These are phyloP conservation scores for Polypterus senegalus DNA, from an alignment of 2,113 vertebrate species.

Conservation along the genomic window DNA sequence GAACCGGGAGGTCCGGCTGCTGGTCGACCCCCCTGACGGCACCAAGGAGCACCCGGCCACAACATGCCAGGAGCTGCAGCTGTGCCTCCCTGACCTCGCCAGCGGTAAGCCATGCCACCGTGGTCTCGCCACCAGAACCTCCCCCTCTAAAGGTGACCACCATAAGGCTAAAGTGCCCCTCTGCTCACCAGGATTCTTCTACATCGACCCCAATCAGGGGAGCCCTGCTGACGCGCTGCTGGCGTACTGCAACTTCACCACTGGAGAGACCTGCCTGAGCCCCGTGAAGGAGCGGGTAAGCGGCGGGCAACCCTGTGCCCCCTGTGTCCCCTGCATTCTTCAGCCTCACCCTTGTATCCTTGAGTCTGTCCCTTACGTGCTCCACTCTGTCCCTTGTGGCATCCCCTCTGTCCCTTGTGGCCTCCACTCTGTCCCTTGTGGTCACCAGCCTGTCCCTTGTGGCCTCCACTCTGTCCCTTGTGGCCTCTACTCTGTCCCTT, in stretches of 20 bases:
- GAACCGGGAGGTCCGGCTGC: slow-evolving; percentile 49
- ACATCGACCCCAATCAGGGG: slow-evolving; percentile 84
- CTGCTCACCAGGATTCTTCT: slow-evolving; percentile 61
- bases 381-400: too few relatives aligned
- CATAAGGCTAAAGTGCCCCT: background rate
- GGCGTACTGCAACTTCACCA: slow-evolving; percentile 72
- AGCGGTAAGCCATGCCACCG: slow-evolving; percentile 40
- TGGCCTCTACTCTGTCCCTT: too few relatives aligned
- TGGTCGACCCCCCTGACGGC: slow-evolving; percentile 62
- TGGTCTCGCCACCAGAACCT: background rate
- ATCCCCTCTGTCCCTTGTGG: too few relatives aligned
- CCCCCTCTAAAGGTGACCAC: background rate
- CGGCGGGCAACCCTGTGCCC: too few relatives aligned
- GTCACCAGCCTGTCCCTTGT: too few relatives aligned
- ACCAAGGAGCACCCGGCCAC: slow-evolving; percentile 59
- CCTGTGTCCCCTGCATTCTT: too few relatives aligned
- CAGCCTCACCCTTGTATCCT: too few relatives aligned
- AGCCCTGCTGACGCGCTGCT: slow-evolving; percentile 59
- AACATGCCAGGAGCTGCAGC: slow-evolving; percentile 73
- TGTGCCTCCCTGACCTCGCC: slow-evolving; percentile 55
- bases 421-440: too few relatives aligned
- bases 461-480: too few relatives aligned
- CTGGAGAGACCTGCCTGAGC: slow-evolving; percentile 61
- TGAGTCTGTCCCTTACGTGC: too few relatives aligned
- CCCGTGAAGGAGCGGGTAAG: slow-evolving; percentile 54